A percentile compares a stretch with the other conserved stretches of the same genome.
Evolutionary conservation across 2,113 vertebrate species (phyloP).

Genomic region (Myanophis thanlyinensis): DNA sequence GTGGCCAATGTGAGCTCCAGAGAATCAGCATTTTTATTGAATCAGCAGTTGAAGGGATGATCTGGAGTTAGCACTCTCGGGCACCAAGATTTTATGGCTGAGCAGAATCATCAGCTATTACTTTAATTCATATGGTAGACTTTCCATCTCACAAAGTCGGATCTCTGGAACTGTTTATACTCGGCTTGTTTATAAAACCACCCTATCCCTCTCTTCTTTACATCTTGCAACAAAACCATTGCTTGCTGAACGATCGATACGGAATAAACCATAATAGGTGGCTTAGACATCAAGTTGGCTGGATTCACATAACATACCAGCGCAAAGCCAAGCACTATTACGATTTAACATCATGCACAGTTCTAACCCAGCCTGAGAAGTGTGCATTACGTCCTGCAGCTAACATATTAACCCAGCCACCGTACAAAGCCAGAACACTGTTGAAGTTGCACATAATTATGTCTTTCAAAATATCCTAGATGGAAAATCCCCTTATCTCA

Average conservation of each 20-base stretch:
- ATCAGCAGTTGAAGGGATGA: not conserved
- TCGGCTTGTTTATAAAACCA: not conserved
- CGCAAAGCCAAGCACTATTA: not conserved
- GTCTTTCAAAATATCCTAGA: not conserved
- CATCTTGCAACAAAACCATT: not conserved
- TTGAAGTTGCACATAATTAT: not conserved
- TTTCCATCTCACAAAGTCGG: not conserved
- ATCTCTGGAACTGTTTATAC: not conserved
- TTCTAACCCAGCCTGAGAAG: not conserved
- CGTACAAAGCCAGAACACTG: not conserved
- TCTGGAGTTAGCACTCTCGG: not conserved
- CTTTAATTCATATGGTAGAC: not conserved
- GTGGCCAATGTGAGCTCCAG: not conserved
- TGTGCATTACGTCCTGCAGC: not conserved
- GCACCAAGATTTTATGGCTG: not conserved
- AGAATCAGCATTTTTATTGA: not conserved
- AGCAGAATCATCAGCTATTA: not conserved
- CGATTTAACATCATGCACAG: not conserved
- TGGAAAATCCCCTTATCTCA: not conserved
- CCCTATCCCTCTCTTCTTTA: not conserved
- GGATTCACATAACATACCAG: not conserved
- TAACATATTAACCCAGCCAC: not conserved
- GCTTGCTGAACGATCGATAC: not conserved
- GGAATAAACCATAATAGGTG: not conserved
- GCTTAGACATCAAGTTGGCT: not conserved